A percentile compares a stretch with the other conserved stretches of the same genome.
Conservation (phyloP, 2,797 vertebrate genomes). For the Luscinia megarhynchos region DNA sequence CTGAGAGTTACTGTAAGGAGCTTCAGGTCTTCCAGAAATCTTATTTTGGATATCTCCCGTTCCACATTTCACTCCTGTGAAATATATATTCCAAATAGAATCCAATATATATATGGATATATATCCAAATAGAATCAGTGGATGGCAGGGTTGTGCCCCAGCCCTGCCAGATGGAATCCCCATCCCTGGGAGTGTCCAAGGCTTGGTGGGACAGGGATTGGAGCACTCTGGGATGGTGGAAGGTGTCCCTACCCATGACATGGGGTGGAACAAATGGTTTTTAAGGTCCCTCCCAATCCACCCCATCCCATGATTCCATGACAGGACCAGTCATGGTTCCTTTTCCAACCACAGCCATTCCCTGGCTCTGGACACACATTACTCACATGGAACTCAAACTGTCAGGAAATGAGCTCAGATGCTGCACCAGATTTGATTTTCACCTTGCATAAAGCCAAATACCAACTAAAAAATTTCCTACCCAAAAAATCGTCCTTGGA, state of each 20-base stretch:
- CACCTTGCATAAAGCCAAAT: not conserved
- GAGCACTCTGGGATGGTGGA: not conserved
- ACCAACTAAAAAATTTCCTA: not conserved
- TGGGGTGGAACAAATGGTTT: not conserved
- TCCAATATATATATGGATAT: no score
- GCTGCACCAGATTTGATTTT: not conserved
- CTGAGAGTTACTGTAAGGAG: not conserved
- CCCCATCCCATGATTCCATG: not conserved
- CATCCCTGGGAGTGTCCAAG: not conserved
- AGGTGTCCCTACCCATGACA: not conserved
- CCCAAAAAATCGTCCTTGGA: not conserved
- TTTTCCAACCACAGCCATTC: not conserved
- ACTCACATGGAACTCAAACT: not conserved
- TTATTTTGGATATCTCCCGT: not conserved
- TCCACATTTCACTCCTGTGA: not conserved
- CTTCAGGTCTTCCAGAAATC: not conserved
- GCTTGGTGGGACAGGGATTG: accelerated
- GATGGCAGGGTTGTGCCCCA: not conserved
- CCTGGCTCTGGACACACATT: not conserved
- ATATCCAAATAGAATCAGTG: not conserved
- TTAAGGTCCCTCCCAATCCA: not conserved
- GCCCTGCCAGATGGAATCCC: not conserved
- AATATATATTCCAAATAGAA: no score
- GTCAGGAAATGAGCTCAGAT: not conserved
- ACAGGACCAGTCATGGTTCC: not conserved